Percentiles rank a stretch among this genome's conserved stretches.
Conservation (phyloP, 2,113 vertebrate species). For the Syngnathoides biaculeatus region DNA sequence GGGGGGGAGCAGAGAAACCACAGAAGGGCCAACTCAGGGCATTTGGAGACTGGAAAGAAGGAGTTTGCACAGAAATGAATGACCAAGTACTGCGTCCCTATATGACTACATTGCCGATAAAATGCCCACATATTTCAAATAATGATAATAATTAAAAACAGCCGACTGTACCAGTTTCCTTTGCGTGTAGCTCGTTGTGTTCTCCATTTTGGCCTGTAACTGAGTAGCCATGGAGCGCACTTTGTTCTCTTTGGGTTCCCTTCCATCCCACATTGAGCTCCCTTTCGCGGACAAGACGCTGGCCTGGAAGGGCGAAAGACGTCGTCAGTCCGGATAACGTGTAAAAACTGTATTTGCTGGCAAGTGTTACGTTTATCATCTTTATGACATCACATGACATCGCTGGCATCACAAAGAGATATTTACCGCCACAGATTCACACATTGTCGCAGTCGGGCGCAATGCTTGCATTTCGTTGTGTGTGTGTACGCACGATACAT, state of each 20-base stretch:
- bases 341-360: not conserved
- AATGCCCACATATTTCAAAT: not conserved
- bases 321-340: not conserved
- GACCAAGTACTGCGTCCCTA: not conserved
- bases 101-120: not conserved
- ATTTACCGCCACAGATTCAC: not conserved
- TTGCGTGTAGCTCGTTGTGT: conserved; percentile 64
- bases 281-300: conserved; percentile 70
- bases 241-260: conserved; percentile 83
- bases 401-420: too few species aligned
- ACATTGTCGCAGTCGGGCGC: too few species aligned
- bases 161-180: conserved; percentile 76
- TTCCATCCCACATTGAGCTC: conserved; percentile 55
- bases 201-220: conserved; percentile 91
- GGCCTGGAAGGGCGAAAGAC: conserved; percentile 61
- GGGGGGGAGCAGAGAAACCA: too few species aligned
- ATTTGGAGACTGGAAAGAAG: not conserved
- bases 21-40: conserved; percentile 8
- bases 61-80: not conserved
- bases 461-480: too few species aligned
- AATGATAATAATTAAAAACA: not conserved
- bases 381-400: not conserved
- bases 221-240: conserved; percentile 94
- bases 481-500: too few species aligned
- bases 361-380: not conserved